Evolutionary conservation across 2,888 invertebrate genomes (phyloP).

Genomic region (Chaitophorus viminalis): DNA sequence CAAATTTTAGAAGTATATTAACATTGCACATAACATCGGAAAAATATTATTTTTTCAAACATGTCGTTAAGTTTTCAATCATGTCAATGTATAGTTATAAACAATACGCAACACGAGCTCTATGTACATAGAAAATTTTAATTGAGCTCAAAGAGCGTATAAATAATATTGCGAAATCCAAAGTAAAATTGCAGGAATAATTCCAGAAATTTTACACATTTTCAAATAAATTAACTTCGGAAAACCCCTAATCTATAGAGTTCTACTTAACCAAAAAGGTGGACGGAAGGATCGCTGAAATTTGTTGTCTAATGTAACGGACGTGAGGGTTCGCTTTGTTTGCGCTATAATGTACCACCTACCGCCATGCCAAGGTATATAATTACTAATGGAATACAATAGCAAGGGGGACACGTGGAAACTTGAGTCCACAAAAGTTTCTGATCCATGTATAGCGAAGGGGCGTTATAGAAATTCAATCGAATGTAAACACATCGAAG

Average conservation of each 20-base stretch:
- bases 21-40: not conserved
- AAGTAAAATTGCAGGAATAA: not conserved
- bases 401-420: not conserved
- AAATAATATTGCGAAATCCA: too few species aligned
- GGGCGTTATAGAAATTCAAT: constrained; percentile 54
- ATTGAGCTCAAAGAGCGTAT: too few species aligned
- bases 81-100: not conserved
- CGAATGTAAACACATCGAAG: constrained; percentile 45
- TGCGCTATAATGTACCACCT: constrained; percentile 18
- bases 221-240: not conserved
- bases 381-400: constrained; percentile 59
- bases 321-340: constrained; percentile 32
- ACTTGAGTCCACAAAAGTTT: constrained; percentile 46
- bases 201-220: not conserved
- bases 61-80: not conserved
- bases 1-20: not conserved
- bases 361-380: not conserved
- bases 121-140: not conserved
- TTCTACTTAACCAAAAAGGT: not conserved
- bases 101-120: not conserved
- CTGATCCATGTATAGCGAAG: not conserved
- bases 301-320: constrained; percentile 26
- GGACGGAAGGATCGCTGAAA: constrained; percentile 9
- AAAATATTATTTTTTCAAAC: not conserved
- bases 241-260: not conserved